Conservation (phyloP, 2,797 vertebrate genomes). For the Micrastur ruficollis region DNA sequence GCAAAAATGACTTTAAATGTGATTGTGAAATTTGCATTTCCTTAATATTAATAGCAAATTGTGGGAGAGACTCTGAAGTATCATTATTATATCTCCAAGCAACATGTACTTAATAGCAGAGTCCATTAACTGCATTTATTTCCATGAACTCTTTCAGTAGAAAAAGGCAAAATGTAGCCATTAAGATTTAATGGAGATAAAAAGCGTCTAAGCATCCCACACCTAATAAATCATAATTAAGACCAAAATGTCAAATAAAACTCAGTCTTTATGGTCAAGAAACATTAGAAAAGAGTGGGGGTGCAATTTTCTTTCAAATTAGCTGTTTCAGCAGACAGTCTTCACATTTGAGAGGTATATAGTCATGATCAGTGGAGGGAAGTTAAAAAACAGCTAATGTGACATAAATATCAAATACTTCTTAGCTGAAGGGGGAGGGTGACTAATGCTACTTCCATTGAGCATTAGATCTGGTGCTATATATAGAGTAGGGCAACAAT, state of each 20-base stretch:
- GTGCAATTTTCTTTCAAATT: neutral
- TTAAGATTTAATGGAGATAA: constrained; percentile 43
- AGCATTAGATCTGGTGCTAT: neutral
- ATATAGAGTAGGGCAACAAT: neutral
- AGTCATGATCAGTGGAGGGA: neutral
- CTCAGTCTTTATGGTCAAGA: neutral
- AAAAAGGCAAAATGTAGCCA: constrained; percentile 39
- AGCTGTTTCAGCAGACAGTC: neutral
- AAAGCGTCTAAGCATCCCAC: neutral
- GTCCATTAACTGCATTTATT: constrained; percentile 40
- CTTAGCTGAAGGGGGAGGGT: neutral
- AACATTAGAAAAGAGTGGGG: neutral
- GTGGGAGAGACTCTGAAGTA: constrained; percentile 53
- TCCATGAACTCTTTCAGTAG: constrained; percentile 33
- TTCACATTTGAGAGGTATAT: neutral
- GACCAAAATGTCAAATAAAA: constrained; percentile 21
- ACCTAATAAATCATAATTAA: constrained; percentile 44
- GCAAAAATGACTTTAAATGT: constrained; percentile 36
- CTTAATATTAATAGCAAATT: constrained; percentile 54
- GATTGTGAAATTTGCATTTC: constrained; percentile 57
- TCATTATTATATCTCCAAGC: constrained; percentile 59
- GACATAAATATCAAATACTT: neutral
- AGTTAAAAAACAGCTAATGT: neutral
- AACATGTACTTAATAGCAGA: constrained; percentile 49
- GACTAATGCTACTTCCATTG: neutral